These are phyloP conservation scores for Samia ricini DNA, from an alignment of 1,140 invertebrate genomes.

Conservation along the genomic window DNA sequence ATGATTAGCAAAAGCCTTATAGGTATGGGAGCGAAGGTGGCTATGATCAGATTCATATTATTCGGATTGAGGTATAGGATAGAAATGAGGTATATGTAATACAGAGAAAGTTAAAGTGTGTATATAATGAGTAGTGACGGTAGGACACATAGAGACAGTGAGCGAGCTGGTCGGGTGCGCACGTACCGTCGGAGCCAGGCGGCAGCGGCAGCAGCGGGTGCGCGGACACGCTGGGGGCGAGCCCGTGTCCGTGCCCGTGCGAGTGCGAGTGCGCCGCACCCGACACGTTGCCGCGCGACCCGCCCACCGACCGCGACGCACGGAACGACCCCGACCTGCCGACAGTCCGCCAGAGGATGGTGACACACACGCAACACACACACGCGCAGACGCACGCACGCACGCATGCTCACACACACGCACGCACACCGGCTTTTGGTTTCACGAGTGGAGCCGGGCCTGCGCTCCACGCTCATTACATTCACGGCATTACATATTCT, in stretches of 20 bases:
- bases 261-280: constrained; percentile 39
- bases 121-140: background rate
- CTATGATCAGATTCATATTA: no score
- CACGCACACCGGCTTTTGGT: constrained; percentile 39
- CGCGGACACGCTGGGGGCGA: constrained; percentile 87
- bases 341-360: constrained; percentile 85
- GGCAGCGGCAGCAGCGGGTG: constrained; percentile 89
- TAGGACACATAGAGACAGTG: background rate
- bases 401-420: no score
- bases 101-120: background rate
- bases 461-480: constrained; percentile 3
- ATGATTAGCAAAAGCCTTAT: no score
- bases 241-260: constrained; percentile 70
- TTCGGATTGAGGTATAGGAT: no score
- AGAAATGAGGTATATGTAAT: no score
- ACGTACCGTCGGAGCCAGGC: constrained; percentile 76
- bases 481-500: no score
- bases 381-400: no score
- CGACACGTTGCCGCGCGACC: constrained; percentile 75
- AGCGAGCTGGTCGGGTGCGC: background rate
- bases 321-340: constrained; percentile 91
- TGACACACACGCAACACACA: no score
- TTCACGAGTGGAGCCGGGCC: constrained; percentile 14
- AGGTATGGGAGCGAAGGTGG: no score
- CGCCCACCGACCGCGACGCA: constrained; percentile 80